A percentile compares a stretch with the other conserved stretches of the same genome.
Conservation (phyloP, 2,797 vertebrate genomes). For the Bryconaethiops microstoma region DNA sequence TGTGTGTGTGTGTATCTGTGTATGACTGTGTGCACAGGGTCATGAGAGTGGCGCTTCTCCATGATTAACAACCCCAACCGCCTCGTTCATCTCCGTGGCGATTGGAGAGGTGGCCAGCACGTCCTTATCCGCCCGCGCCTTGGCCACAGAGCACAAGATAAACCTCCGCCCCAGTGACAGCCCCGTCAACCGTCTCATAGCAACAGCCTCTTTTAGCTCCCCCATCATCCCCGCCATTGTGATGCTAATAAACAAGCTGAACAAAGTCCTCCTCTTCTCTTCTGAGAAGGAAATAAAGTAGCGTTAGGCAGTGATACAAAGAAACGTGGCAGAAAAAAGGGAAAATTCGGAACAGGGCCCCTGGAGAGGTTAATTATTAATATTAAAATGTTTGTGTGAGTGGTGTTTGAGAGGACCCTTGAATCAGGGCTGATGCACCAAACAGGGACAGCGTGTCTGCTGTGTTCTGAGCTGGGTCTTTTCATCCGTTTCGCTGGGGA, state of each 20-base stretch:
- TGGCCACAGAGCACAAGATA: conserved; percentile 42
- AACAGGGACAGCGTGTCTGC: conserved; percentile 14
- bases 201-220: conserved; percentile 54
- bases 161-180: conserved; percentile 50
- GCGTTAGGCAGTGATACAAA: conserved; percentile 51
- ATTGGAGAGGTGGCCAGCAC: conserved; percentile 31
- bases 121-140: conserved; percentile 49
- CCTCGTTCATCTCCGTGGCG: conserved; percentile 22
- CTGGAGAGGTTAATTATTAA: conserved; percentile 49
- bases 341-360: conserved; percentile 20
- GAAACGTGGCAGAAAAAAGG: conserved; percentile 28
- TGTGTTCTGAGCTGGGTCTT: conserved; percentile 24
- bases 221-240: conserved; percentile 50
- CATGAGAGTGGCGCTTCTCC: conserved; percentile 22
- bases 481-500: conserved; percentile 32
- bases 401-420: conserved; percentile 29
- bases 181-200: conserved; percentile 50
- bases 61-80: conserved; percentile 32
- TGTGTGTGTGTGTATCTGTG: not conserved
- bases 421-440: conserved; percentile 32
- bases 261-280: conserved; percentile 43
- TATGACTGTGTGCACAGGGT: conserved; percentile 7
- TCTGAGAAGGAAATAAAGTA: conserved; percentile 46
- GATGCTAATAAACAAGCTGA: conserved; percentile 54
- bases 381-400: conserved; percentile 40